Base-by-base conservation (phyloP, 1,140 invertebrate species). In the Ooceraea biroi region DNA sequence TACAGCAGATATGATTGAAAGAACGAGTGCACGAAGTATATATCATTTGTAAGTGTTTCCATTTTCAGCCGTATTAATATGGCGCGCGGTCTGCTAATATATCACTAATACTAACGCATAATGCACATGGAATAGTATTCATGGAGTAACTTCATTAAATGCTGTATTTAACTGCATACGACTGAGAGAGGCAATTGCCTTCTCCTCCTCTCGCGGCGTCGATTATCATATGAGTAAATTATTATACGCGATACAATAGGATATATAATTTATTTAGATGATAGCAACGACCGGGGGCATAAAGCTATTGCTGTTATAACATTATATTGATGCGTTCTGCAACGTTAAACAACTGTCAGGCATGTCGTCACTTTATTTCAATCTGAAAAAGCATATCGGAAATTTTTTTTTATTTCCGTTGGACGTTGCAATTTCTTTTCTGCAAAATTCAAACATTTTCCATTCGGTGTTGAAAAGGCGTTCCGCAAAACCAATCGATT, bases 191-290 rank as follows among this genome's bases (percentile, higher is more conserved):
- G n/a, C 19, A 22, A 66, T 36, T 12, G 44, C 60, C 27, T 77
- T 66, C 65, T 77, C 60, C 60, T 77, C 27, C 19, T 66, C 44
- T 66, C 73, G 11, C 36, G 14, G 44, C 27, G 10, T 77, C 63
- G 73, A 77, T 77, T 77, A 77, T 66, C 60, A 19, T 77, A 66
- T 77, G 36, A 66, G 50, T 77, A 66, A 77, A 66, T 77, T 66
- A 77, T 77, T 77, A 44, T 36, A 17, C 36, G 19, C 41, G 22
- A 73, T 17, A 73, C 19, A 73, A 44, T 73, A 73, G 14, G 58
- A 55, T 22, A 73, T 60, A 44, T 73, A 73, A 73, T 58, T 73
- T 73, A 25, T 73, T 55, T 73, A 36, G 36, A 73, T 73, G 55
- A 73, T 73, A 73, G 19, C 60, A 36, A 44, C 1, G 55, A 60